Conservation (phyloP, 2,888 invertebrate genomes). For the Andrena chrysosceles region DNA sequence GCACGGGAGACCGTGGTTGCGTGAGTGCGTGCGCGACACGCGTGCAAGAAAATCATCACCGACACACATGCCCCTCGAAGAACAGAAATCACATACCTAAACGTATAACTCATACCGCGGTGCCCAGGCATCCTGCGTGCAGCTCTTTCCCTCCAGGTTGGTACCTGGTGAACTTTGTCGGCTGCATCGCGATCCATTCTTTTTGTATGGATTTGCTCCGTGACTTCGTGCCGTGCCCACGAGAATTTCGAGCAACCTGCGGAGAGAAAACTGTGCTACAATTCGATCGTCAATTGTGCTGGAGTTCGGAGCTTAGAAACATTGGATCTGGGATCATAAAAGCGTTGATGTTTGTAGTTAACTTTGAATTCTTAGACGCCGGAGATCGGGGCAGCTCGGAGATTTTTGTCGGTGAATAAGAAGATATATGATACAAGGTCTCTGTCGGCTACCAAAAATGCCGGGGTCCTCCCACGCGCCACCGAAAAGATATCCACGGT, state of each 20-base stretch:
- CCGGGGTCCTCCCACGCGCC: constrained; percentile 31
- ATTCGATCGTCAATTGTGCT: not conserved
- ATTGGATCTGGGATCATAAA: not conserved
- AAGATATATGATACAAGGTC: not conserved
- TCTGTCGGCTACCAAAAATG: not conserved
- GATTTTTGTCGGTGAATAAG: not conserved
- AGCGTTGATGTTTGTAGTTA: too few species aligned
- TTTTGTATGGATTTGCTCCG: constrained; percentile 10
- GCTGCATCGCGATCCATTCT: constrained; percentile 44
- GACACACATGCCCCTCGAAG: constrained; percentile 30
- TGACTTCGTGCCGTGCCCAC: not conserved
- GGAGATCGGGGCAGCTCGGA: not conserved
- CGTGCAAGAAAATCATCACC: constrained; percentile 62
- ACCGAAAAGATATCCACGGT: constrained; percentile 17
- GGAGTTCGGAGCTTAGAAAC: not conserved
- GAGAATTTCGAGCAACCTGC: constrained; percentile 3
- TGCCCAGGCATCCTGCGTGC: constrained; percentile 27
- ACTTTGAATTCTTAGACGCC: too few species aligned
- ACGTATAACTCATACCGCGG: constrained; percentile 62
- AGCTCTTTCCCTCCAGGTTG: constrained; percentile 19
- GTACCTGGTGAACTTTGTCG: constrained; percentile 43
- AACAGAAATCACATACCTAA: constrained; percentile 58
- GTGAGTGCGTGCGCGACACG: constrained; percentile 50
- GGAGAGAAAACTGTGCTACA: not conserved
- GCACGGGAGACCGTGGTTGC: constrained; percentile 29